phyloP scores from a whole-genome alignment of 2,797 vertebrate species.

The Poeciliopsis paucimaculata region DNA sequence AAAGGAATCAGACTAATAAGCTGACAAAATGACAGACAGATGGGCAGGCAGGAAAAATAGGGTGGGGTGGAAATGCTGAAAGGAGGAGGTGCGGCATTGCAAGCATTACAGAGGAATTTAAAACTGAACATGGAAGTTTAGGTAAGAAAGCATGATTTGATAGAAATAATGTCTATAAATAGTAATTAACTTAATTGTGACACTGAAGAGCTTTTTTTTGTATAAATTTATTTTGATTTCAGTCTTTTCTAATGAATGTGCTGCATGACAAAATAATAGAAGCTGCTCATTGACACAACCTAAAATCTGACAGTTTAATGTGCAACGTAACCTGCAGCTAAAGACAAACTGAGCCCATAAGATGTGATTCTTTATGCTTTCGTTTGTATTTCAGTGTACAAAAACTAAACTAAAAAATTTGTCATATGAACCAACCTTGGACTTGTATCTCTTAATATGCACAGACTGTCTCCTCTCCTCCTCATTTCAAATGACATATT shows the following conservation, averaged over 20 bases:
- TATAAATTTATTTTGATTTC: neutral
- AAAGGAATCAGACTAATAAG: conserved; percentile 14
- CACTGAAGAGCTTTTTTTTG: neutral
- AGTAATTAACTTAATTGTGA: neutral
- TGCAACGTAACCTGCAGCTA: neutral
- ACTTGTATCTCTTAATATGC: no score
- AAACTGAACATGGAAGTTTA: neutral
- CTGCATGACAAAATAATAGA: neutral
- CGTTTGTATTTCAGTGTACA: neutral
- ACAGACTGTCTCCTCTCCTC: no score
- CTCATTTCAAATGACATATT: neutral
- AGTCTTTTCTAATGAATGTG: neutral
- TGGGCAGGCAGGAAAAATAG: neutral
- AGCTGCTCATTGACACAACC: neutral
- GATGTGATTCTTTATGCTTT: neutral
- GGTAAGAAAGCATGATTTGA: neutral
- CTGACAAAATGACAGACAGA: conserved; percentile 14
- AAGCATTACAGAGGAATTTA: neutral
- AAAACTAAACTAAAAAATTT: no score
- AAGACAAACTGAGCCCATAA: neutral
- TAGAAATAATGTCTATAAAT: neutral
- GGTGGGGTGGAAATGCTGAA: neutral
- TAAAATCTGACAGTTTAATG: neutral
- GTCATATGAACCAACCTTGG: no score
- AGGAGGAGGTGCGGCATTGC: neutral